A percentile compares a stretch with the other conserved stretches of the same genome.
phyloP scores from a whole-genome alignment of 2,113 vertebrate genomes.

The Montifringilla adamsi region DNA sequence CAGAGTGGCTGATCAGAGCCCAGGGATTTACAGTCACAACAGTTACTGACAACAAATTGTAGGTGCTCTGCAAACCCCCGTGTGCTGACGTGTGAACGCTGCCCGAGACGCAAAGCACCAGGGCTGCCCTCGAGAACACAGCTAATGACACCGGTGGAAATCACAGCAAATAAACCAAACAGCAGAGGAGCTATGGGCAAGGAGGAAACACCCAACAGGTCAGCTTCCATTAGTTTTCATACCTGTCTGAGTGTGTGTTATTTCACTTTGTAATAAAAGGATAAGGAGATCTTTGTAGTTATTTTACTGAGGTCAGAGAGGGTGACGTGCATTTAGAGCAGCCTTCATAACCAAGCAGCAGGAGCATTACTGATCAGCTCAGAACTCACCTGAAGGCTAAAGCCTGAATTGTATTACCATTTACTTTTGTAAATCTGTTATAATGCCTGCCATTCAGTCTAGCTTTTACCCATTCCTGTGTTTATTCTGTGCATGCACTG shows the following conservation, averaged over 20 bases:
- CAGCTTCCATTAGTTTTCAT: background rate
- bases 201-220: background rate
- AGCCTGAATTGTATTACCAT: background rate
- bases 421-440: background rate
- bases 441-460: background rate
- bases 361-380: background rate
- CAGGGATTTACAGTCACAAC: background rate
- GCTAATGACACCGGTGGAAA: background rate
- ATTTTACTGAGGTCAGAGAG: background rate
- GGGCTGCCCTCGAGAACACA: background rate
- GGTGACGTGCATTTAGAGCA: background rate
- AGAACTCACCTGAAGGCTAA: conserved; percentile 3
- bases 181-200: background rate
- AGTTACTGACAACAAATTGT: background rate
- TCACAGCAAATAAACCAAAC: background rate
- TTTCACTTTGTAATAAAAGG: conserved; percentile 2
- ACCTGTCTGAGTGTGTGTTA: background rate
- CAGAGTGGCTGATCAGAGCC: conserved; percentile 7
- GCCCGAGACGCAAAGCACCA: background rate
- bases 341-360: background rate
- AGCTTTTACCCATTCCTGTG: background rate
- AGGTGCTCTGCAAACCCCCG: background rate
- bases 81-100: fast-evolving
- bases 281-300: background rate
- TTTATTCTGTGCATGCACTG: background rate